Base-by-base conservation (phyloP, 2,888 invertebrate species). In the Perizoma flavofasciatum region DNA sequence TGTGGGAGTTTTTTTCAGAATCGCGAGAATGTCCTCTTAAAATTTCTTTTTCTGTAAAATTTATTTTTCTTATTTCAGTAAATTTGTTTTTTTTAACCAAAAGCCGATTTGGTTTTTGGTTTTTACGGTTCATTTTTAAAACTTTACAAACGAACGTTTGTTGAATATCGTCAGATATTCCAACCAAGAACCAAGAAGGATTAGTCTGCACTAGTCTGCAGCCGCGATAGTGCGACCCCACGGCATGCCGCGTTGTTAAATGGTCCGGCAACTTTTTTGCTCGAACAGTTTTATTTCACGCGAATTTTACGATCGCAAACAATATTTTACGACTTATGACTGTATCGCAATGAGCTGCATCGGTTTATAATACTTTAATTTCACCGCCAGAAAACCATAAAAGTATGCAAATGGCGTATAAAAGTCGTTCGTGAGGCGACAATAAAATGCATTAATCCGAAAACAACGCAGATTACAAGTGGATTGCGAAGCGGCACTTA, bases 351-450 rank as follows among this genome's bases (percentile, higher is more conserved):
- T 78, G 85, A 86, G 84, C 83, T 82, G 83, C 80, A 83, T 86
- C 82, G 83, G 80, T 66, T 89, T 89, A 88, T 87, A 88, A 89
- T 88, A 87, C 88, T 90, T 91, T 90, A 91, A 92, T 92, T 91
- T 87, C 85, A 83, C 90, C 89, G 89, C 82, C 85, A 82, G 86
- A 86, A 85, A 85, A 82, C 85, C 74, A 87, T 91, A 90, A 90
- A 91, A 90, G 84, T 88, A 91, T 91, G 90, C 85, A 89, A 91
- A 91, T 90, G 83, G 75, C 77, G 75, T 80, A 85, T 89, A 86
- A 89, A 89, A 87, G 75, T 85, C 83, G 78, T 74, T 79, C 74
- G 78, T 70, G 77, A 70, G 75, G 77, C 78, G 76, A 77, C 77
- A 74, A 75, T 87, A 84, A 88, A 89, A 78, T 59, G 77, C 82